A percentile compares a stretch with the other conserved stretches of the same genome.
phyloP scores from a whole-genome alignment of 2,113 vertebrate species.

The Girardinichthys multiradiatus region DNA sequence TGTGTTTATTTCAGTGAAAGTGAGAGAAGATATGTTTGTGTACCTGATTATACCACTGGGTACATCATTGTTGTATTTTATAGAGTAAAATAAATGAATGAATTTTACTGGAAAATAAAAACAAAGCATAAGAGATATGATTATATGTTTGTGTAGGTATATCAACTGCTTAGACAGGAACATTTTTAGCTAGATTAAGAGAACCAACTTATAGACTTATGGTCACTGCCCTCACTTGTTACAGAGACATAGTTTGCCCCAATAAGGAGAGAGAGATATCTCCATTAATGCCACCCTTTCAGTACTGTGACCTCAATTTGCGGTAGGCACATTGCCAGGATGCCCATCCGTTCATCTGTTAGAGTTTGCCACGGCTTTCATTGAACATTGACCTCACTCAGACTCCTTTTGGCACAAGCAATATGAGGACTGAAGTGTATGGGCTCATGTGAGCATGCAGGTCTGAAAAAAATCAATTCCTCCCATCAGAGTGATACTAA shows the following conservation, averaged over 20 bases:
- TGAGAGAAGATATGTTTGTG: slow-evolving; percentile 26
- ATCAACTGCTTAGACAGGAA: slow-evolving; percentile 31
- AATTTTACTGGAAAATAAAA: neutral
- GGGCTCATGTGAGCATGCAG: neutral
- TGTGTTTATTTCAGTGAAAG: slow-evolving; percentile 32
- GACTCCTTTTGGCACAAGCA: neutral
- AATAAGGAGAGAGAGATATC: neutral
- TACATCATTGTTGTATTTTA: neutral
- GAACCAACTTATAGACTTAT: slow-evolving; percentile 8
- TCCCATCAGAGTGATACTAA: neutral
- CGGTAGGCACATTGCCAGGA: slow-evolving; percentile 41
- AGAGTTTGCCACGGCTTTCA: slow-evolving; percentile 17
- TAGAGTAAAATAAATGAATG: slow-evolving; percentile 3
- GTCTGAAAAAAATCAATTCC: neutral
- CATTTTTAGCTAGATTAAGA: slow-evolving; percentile 24
- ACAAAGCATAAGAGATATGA: neutral
- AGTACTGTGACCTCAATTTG: slow-evolving; percentile 71
- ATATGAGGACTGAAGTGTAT: neutral
- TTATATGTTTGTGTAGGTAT: neutral
- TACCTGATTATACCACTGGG: slow-evolving; percentile 9
- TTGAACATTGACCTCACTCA: slow-evolving; percentile 23
- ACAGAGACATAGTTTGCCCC: slow-evolving; percentile 20
- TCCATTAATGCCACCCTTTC: slow-evolving; percentile 46
- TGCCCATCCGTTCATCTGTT: slow-evolving; percentile 41
- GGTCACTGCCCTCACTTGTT: neutral